These are phyloP conservation scores for Caenorhabditis wallacei DNA, from an alignment of 2,888 invertebrate genomes.

Conservation along the genomic window DNA sequence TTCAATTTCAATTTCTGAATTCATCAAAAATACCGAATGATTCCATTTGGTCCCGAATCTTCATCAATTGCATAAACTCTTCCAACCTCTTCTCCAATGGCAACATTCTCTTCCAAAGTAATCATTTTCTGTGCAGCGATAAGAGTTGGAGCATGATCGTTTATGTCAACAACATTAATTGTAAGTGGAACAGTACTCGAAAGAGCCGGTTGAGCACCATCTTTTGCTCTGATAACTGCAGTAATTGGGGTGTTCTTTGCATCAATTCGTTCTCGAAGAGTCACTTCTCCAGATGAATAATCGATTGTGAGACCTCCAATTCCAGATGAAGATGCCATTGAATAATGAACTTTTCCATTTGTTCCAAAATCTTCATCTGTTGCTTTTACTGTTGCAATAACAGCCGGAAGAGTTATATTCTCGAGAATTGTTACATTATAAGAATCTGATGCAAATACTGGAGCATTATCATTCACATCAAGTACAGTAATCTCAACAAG, in stretches of 20 bases:
- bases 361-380: conserved; percentile 94
- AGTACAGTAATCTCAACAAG: conserved; percentile 78
- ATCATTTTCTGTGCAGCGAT: conserved; percentile 94
- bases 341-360: conserved; percentile 91
- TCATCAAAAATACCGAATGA: conserved; percentile 47
- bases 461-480: conserved; percentile 83
- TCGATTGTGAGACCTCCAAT: conserved; percentile 94
- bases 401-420: conserved; percentile 91
- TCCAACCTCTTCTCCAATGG: conserved; percentile 92
- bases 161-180: conserved; percentile 94
- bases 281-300: conserved; percentile 90
- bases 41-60: conserved; percentile 88
- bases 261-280: conserved; percentile 73
- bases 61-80: conserved; percentile 96
- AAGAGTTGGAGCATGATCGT: conserved; percentile 94
- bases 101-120: conserved; percentile 93
- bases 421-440: conserved; percentile 86
- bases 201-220: conserved; percentile 94
- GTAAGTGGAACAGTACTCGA: conserved; percentile 96
- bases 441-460: conserved; percentile 75
- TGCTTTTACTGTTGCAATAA: conserved; percentile 89
- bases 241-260: conserved; percentile 84
- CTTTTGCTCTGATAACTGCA: conserved; percentile 94
- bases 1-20: not conserved
- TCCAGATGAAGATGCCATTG: conserved; percentile 91